Evolutionary conservation across 2,888 invertebrate genomes (phyloP).

Genomic region (Euzophera pinguis): DNA sequence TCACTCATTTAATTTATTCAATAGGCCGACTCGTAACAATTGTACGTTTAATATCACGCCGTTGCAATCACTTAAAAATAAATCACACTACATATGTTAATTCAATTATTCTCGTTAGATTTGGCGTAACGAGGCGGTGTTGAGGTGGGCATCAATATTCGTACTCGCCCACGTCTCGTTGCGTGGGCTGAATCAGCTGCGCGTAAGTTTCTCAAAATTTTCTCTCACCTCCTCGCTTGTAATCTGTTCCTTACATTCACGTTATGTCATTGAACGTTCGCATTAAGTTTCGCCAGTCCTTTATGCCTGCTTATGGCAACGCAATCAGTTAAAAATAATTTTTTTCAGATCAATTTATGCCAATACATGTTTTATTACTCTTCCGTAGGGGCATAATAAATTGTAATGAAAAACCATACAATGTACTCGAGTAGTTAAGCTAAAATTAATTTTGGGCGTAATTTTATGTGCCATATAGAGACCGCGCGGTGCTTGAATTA

Average conservation of each 20-base stretch:
- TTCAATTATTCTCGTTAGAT: slow-evolving; percentile 41
- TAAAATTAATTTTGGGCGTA: slow-evolving; percentile 29
- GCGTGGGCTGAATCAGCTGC: slow-evolving; percentile 41
- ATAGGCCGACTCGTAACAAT: slow-evolving; percentile 28
- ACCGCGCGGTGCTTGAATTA: slow-evolving; percentile 36
- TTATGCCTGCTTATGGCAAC: slow-evolving; percentile 26
- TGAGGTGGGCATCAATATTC: slow-evolving; percentile 51
- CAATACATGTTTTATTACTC: slow-evolving; percentile 15
- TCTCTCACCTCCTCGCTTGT: slow-evolving; percentile 45
- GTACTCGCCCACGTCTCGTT: slow-evolving; percentile 50
- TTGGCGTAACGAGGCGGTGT: slow-evolving; percentile 44
- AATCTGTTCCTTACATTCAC: slow-evolving; percentile 38
- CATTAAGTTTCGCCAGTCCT: slow-evolving; percentile 41
- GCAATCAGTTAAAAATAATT: slow-evolving; percentile 15
- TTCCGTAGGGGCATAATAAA: slow-evolving; percentile 17
- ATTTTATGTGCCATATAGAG: slow-evolving; percentile 32
- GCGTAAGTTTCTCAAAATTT: slow-evolving; percentile 48
- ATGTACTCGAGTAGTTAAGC: slow-evolving; percentile 13
- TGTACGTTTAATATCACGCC: slow-evolving; percentile 28
- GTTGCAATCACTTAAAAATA: slow-evolving; percentile 28
- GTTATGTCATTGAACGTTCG: slow-evolving; percentile 38
- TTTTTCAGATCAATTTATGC: slow-evolving; percentile 14
- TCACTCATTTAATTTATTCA: slow-evolving; percentile 32
- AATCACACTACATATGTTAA: slow-evolving; percentile 36
- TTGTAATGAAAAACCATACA: slow-evolving; percentile 9